These are phyloP conservation scores for Agrilus planipennis DNA, from an alignment of 1,140 invertebrate species.

Conservation along the genomic window DNA sequence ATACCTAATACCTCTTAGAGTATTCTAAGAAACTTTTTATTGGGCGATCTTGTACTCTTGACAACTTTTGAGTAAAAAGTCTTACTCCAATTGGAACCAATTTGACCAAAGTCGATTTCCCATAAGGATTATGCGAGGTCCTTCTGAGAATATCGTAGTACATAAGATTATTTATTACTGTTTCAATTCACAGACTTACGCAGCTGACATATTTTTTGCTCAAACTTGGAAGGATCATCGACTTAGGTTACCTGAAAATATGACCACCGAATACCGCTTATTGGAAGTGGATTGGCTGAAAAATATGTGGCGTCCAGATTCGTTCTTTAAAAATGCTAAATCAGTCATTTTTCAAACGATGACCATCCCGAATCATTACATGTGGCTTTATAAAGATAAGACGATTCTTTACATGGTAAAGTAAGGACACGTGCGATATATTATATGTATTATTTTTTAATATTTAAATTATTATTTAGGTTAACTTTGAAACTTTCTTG, in stretches of 20 bases:
- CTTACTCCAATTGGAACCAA: too few relatives aligned
- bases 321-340: slow-evolving; percentile 83
- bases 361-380: slow-evolving; percentile 86
- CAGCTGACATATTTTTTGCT: slow-evolving; percentile 82
- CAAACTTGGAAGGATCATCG: slow-evolving; percentile 86
- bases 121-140: too few relatives aligned
- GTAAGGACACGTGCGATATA: slow-evolving; percentile 33
- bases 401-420: slow-evolving; percentile 82
- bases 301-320: slow-evolving; percentile 83
- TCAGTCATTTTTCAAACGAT: slow-evolving; percentile 86
- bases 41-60: too few relatives aligned
- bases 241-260: slow-evolving; percentile 76
- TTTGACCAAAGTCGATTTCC: too few relatives aligned
- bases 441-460: slow-evolving; percentile 10
- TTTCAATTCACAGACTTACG: slow-evolving; percentile 73
- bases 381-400: slow-evolving; percentile 81
- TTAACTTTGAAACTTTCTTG: slow-evolving; percentile 73
- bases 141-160: too few relatives aligned
- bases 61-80: too few relatives aligned
- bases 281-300: slow-evolving; percentile 80
- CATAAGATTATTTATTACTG: too few relatives aligned
- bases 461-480: slow-evolving; percentile 30
- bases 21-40: too few relatives aligned
- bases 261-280: slow-evolving; percentile 80
- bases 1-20: too few relatives aligned